phyloP scores from a whole-genome alignment of 2,888 invertebrate species.

The Selenia dentaria region DNA sequence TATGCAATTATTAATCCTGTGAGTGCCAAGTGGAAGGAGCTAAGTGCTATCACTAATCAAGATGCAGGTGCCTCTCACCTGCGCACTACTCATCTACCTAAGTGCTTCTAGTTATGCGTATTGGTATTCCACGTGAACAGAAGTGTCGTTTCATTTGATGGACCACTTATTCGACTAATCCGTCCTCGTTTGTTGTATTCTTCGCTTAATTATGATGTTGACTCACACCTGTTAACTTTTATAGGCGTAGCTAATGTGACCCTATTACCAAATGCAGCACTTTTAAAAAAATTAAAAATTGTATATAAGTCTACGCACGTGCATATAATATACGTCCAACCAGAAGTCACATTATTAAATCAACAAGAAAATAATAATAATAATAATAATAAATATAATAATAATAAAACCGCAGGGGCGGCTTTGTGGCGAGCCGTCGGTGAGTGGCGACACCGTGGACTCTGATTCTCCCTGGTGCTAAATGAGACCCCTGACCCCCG shows the following conservation, averaged over 20 bases:
- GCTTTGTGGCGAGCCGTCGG: too few species aligned
- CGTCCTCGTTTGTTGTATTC: constrained; percentile 24
- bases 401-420: too few species aligned
- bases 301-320: too few species aligned
- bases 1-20: constrained; percentile 65
- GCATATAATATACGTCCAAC: too few species aligned
- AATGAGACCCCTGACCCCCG: too few species aligned
- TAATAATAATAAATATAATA: too few species aligned
- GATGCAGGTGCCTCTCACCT: constrained; percentile 77
- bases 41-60: constrained; percentile 76
- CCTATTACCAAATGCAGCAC: constrained; percentile 10
- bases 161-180: constrained; percentile 30
- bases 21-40: constrained; percentile 60
- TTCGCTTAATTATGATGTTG: constrained; percentile 26
- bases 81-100: constrained; percentile 61
- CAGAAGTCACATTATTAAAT: too few species aligned
- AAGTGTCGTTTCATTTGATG: constrained; percentile 36
- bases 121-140: constrained; percentile 47
- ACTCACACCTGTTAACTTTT: constrained; percentile 30
- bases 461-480: too few species aligned
- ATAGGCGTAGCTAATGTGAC: constrained; percentile 5
- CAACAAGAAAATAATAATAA: too few species aligned
- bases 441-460: too few species aligned
- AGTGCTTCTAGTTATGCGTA: constrained; percentile 54
- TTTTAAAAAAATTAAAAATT: too few species aligned